A percentile compares a stretch with the other conserved stretches of the same genome.
These are phyloP conservation scores for Diloba caeruleocephala DNA, from an alignment of 2,888 invertebrate genomes.

Conservation along the genomic window DNA sequence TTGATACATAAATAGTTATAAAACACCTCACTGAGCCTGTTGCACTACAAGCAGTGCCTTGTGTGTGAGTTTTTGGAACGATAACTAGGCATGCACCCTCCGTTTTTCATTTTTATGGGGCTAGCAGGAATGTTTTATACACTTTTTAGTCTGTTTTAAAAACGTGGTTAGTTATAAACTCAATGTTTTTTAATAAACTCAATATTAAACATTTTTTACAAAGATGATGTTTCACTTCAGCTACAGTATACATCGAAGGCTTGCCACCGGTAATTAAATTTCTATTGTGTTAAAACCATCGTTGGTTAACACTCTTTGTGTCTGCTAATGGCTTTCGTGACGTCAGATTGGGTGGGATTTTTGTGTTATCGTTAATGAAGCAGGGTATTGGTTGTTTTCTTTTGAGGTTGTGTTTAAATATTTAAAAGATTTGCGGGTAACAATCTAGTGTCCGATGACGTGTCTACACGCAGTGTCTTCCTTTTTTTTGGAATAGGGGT, in stretches of 20 bases:
- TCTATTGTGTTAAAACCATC: slow-evolving; percentile 64
- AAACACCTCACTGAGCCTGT: no score
- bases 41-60: no score
- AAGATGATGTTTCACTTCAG: slow-evolving; percentile 18
- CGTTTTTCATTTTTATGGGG: no score
- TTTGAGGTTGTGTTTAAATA: slow-evolving; percentile 1
- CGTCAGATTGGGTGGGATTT: slow-evolving; percentile 56
- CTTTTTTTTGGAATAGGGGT: no score
- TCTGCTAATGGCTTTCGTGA: slow-evolving; percentile 62
- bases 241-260: slow-evolving; percentile 30
- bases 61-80: no score
- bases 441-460: neutral
- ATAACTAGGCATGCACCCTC: no score
- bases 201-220: slow-evolving; percentile 20
- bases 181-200: slow-evolving; percentile 1
- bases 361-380: slow-evolving; percentile 60
- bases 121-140: no score
- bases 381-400: slow-evolving; percentile 48
- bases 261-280: slow-evolving; percentile 63
- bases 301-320: slow-evolving; percentile 64
- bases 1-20: no score
- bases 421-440: neutral
- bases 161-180: no score
- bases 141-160: no score
- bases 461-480: no score